Evolutionary conservation across 2,888 invertebrate species (phyloP), one percentile per base, ranked within the genome.

Genomic region (Macrostomum cliftonense): DNA sequence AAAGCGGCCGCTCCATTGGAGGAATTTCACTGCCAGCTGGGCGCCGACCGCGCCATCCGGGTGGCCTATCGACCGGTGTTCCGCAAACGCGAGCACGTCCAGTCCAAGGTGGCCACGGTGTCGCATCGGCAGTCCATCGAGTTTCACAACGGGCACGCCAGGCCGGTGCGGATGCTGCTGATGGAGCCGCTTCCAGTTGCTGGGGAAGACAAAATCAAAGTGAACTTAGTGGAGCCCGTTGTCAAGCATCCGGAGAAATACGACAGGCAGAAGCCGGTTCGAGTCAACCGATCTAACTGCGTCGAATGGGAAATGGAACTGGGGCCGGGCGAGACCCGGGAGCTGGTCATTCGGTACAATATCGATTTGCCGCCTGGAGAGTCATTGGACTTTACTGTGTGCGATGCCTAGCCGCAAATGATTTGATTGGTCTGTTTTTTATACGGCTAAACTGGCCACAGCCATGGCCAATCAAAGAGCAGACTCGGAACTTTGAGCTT

Each of bases 161-260:
- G 59, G 14, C 39, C 57, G 11, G 59, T 68, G 16, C 58, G 60
- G 19, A 58, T 71, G 21, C 58, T 60, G 9, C 58, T 71, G 2
- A 59, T 58, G 40, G 71, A 72, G 52, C 67, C 67, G 46, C 61
- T 72, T 38, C 71, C 71, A 2, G 60, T 61, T 28, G 63, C 64
- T 28, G 57, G 58, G 13, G 71, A 71, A 49, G 71, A 72, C 13
- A 68, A 70, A 53, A 65, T 71, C 42, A 71, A 70, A 63, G 71
- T 71, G 17, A 54, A 49, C 16, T 53, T 63, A 28, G 43, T 57
- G 28, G 60, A 60, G 46, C 63, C 63, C 1, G 42, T 43, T 38
- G 39, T 56, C 37, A 62, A 61, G 45, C 58, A 59, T 49, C 55
- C 59, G 11, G 59, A 61, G 53, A 59, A 58, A 47, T 53, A 55